Evolutionary conservation across 2,797 vertebrate genomes (phyloP).

Genomic region (Paguma larvata): DNA sequence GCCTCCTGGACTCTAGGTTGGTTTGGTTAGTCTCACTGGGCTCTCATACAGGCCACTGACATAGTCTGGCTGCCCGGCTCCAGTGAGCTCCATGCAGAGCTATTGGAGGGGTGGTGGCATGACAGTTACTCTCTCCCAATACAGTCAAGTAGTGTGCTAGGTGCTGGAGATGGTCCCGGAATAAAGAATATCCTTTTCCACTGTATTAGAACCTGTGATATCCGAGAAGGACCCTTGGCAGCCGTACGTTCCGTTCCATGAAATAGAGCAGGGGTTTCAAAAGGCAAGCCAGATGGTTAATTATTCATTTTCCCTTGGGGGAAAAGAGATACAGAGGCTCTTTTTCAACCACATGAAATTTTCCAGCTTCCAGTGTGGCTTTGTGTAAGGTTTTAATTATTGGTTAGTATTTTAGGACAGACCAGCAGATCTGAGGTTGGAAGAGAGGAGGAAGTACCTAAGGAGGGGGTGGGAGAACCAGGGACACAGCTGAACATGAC

Average conservation of each 20-base stretch:
- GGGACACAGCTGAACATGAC: rapidly evolving
- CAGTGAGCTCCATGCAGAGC: background rate
- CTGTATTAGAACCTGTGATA: background rate
- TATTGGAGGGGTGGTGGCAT: rapidly evolving
- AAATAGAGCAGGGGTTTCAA: background rate
- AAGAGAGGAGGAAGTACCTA: background rate
- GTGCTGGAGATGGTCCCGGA: background rate
- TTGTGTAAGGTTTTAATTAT: background rate
- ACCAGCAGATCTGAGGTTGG: background rate
- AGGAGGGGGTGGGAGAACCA: background rate
- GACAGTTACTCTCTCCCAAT: background rate
- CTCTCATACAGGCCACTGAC: background rate
- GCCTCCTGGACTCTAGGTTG: background rate
- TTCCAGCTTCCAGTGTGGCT: slow-evolving; percentile 51
- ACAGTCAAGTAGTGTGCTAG: rapidly evolving
- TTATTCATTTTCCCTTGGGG: slow-evolving; percentile 53
- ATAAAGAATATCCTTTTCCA: background rate
- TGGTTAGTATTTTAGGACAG: background rate
- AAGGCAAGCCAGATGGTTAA: slow-evolving; percentile 21
- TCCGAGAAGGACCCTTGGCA: slow-evolving; percentile 19
- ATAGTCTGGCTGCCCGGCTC: background rate
- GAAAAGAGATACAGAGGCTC: slow-evolving; percentile 22
- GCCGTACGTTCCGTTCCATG: background rate
- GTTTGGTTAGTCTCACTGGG: background rate
- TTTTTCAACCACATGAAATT: slow-evolving; percentile 32